Percentiles rank a stretch among this genome's conserved stretches.
phyloP scores from a whole-genome alignment of 2,888 invertebrate species.

The Argyra leucocephala region DNA sequence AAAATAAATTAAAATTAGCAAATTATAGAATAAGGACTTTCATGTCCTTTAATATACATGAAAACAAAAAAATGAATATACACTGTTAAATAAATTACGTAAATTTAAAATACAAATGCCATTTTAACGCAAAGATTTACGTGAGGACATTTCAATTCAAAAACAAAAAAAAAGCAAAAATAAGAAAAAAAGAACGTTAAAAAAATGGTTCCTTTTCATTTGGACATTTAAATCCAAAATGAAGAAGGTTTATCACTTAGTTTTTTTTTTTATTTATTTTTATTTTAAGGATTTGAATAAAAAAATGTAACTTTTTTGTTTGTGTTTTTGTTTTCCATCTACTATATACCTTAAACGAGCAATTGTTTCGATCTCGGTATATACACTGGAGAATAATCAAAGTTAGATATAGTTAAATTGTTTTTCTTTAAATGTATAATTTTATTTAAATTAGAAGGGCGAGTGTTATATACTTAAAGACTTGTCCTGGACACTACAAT shows the following conservation, averaged over 20 bases:
- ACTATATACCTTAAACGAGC: too few relatives aligned
- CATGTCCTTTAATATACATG: too few relatives aligned
- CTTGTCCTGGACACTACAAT: background rate
- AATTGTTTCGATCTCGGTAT: background rate
- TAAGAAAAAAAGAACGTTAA: background rate
- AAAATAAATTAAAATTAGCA: too few relatives aligned
- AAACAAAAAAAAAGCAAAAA: background rate
- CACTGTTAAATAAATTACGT: background rate
- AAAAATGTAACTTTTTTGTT: too few relatives aligned
- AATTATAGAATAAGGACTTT: too few relatives aligned
- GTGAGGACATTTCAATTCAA: background rate
- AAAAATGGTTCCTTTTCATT: background rate
- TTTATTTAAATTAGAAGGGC: background rate
- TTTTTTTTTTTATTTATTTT: background rate
- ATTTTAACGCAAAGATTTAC: background rate
- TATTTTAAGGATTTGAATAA: background rate
- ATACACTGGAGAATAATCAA: background rate
- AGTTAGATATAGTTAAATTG: conserved; percentile 3
- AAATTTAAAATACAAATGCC: background rate
- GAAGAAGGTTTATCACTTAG: too few relatives aligned
- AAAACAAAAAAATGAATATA: background rate
- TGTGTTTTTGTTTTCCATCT: too few relatives aligned
- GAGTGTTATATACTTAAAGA: background rate
- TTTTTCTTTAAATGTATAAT: background rate
- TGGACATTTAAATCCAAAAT: background rate